Base-by-base conservation (phyloP, 2,113 vertebrate genomes). In the Galbula dea region DNA sequence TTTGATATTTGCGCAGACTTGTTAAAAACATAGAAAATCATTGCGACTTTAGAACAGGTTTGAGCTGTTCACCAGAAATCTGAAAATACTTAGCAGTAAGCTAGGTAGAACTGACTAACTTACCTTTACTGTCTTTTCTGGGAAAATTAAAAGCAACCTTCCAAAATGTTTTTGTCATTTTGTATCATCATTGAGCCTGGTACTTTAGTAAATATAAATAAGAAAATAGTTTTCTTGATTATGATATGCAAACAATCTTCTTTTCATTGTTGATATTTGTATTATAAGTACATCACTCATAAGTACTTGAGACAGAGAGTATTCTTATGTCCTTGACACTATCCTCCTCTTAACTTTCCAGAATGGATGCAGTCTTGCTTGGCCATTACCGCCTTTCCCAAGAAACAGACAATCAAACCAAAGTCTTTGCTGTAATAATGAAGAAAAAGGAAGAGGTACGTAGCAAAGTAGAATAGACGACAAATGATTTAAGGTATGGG, bases 361-460 rank as follows among this genome's bases (percentile, higher is more conserved):
- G 99, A 97, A 98, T 98, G 20, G 99, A 99, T 88, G 98, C 99
- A 96, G 98, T 98, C 97, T 97, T 99, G 83, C 93, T 98, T 94
- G 99, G 99, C 93, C 99, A 99, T 97, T 99, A 98, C 96, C 99
- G 99, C 96, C 98, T 99, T 95, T 99, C 98, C 96, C 99, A 99
- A 96, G 99, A 99, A 95, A 98, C 98, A 39, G 99, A 99, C 98
- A 99, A 99, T 98, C 99, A 99, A 98, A 99, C 99, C 98, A 99
- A 99, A 99, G 98, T 99, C 97, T 99, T 98, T 98, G 98, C 98
- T 97, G 99, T 99, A 80, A 98, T 99, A 96, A 98, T 98, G 97
- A 99, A 99, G 98, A 99, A 98, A 95, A 99, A 98, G 93, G 99
- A 99, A 84, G 99, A 99, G 97, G 99, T 99, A 80, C 78, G 98